Base-by-base conservation (phyloP, 2,888 invertebrate genomes). In the Axea sp. region DNA sequence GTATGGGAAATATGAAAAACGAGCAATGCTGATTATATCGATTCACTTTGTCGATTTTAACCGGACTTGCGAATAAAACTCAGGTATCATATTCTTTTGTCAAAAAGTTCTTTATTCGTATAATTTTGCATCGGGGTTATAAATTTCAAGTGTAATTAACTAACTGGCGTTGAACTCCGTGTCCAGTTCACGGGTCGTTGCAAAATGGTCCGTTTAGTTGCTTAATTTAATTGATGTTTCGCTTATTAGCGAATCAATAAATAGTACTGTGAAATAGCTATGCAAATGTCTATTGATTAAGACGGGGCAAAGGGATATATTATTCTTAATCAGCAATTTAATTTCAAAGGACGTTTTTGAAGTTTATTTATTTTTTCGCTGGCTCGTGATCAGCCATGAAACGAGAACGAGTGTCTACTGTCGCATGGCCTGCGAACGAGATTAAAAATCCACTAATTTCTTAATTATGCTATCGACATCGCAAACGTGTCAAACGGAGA, bases 251-350 rank as follows among this genome's bases (percentile, higher is more conserved):
- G n/a, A n/a, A n/a, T 19, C 22, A 26, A 17, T 49, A 31, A 30
- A 33, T n/a, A 1, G 30, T 8, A 6, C 6, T 8, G 7, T 6
- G 12, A 41, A 15, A 11, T 8, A 3, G 3, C 12, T 2, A 26
- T 26, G 28, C 22, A 14, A 19, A 35, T 31, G 80, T 81, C 78
- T 82, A 83, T 83, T 78, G 82, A 83, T 84, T 83, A 72, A 76
- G 75, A 72, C 60, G 73, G 67, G 73, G 67, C 69, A 72, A 51
- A 37, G 43, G 55, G 59, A 53, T 49, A 55, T 64, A 68, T 75
- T 75, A 79, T 82, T 82, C 83, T 83, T 86, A 85, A 86, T 86
- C 84, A 86, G 80, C 81, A 79, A 85, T 86, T 85, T 84, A 83
- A 86, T 86, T 82, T 81, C 80, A 79, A 79, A 78, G 78, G 69